Conservation (phyloP, 2,797 vertebrate species). For the Naso thynnoides region DNA sequence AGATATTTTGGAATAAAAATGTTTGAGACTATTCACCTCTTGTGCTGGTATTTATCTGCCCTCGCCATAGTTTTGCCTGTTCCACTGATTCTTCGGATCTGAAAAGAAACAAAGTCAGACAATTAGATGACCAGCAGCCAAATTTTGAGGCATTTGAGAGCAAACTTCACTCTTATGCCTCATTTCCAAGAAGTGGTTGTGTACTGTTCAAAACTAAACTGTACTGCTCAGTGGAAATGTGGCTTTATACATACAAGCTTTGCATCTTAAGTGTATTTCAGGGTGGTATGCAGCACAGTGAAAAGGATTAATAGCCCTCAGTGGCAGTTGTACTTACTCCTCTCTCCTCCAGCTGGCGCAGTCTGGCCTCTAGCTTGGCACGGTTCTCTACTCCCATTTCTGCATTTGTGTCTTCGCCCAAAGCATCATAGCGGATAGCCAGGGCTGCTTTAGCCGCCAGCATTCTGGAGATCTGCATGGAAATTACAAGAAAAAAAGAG, state of each 20-base stretch:
- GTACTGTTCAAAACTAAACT: no score
- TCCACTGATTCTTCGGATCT: conserved; percentile 96
- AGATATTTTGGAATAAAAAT: no score
- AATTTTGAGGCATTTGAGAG: no score
- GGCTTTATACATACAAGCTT: background rate
- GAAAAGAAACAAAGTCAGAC: conserved; percentile 14
- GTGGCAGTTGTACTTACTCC: conserved; percentile 85
- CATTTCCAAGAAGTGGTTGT: background rate
- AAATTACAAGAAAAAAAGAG: background rate
- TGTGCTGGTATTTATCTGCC: conserved; percentile 96
- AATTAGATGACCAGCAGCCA: no score
- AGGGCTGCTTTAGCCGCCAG: conserved; percentile 94
- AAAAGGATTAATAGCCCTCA: background rate
- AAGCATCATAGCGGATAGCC: conserved; percentile 95
- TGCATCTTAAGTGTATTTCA: background rate
- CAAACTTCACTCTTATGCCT: no score
- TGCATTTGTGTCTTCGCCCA: conserved; percentile 93
- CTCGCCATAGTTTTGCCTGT: conserved; percentile 94
- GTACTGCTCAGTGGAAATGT: no score
- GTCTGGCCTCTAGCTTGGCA: conserved; percentile 92
- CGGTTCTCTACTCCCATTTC: conserved; percentile 95
- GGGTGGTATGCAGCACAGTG: background rate
- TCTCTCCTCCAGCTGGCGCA: conserved; percentile 93
- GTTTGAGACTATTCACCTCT: conserved; percentile 85
- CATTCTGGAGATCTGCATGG: conserved; percentile 94